Conservation (phyloP, 2,797 vertebrate genomes). For the Buphagus erythrorhynchus region DNA sequence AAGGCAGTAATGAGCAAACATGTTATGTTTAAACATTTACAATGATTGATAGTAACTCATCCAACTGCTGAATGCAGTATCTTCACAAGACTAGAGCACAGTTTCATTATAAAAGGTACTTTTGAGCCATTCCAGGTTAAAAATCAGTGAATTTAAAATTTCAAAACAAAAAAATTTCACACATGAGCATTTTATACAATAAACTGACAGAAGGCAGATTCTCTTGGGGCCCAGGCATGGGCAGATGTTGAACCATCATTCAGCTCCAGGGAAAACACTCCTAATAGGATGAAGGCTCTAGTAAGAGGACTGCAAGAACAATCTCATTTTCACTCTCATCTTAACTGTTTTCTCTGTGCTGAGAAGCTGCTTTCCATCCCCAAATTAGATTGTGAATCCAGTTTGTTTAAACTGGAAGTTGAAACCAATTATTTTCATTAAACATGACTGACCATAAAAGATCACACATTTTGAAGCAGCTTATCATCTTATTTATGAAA, state of each 20-base stretch:
- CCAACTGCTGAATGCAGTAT: background rate
- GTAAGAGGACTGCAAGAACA: background rate
- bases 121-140: background rate
- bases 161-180: background rate
- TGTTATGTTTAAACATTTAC: background rate
- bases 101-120: background rate
- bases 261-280: background rate
- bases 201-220: background rate
- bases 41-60: background rate
- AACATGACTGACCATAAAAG: background rate
- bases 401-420: background rate
- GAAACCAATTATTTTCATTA: background rate
- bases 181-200: background rate
- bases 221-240: background rate
- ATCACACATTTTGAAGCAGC: background rate
- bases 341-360: background rate
- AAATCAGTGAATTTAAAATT: background rate
- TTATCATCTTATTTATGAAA: background rate
- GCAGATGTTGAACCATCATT: background rate
- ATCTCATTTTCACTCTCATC: background rate
- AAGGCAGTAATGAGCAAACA: background rate
- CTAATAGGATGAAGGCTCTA: background rate
- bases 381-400: background rate
- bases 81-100: rapidly evolving
- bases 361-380: background rate